phyloP scores from a whole-genome alignment of 2,113 vertebrate species.

The Poeciliopsis occidentalis region DNA sequence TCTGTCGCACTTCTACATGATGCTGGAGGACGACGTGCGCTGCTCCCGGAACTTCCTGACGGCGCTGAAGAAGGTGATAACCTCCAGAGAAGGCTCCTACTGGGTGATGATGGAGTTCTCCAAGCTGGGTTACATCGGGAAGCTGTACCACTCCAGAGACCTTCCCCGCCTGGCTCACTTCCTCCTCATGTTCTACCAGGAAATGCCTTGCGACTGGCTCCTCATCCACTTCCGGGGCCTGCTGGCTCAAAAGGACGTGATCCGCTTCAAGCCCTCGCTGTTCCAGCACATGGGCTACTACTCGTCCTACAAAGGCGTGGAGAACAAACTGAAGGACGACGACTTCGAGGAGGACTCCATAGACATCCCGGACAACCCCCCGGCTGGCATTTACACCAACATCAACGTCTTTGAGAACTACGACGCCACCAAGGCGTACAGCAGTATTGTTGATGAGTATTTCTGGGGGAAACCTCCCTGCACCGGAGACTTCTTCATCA shows the following conservation, averaged over 20 bases:
- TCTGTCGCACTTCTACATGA: constrained; percentile 97
- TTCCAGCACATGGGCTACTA: constrained; percentile 99
- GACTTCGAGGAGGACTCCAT: constrained; percentile 97
- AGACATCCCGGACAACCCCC: constrained; percentile 96
- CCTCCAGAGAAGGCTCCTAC: constrained; percentile 93
- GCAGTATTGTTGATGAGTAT: constrained; percentile 90
- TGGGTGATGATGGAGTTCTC: constrained; percentile 99
- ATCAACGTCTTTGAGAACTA: constrained; percentile 98
- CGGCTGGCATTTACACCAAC: constrained; percentile 90
- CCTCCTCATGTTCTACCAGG: constrained; percentile 99
- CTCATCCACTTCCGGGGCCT: constrained; percentile 94
- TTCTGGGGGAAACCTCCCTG: constrained; percentile 97
- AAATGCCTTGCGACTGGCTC: constrained; percentile 99
- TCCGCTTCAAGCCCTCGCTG: constrained; percentile 95
- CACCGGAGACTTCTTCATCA: constrained; percentile 89
- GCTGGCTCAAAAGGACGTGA: constrained; percentile 91
- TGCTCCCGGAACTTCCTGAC: constrained; percentile 97
- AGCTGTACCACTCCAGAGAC: constrained; percentile 88
- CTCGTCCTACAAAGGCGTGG: constrained; percentile 94
- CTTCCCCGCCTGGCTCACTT: constrained; percentile 94
- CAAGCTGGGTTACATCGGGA: constrained; percentile 98
- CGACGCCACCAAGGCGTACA: constrained; percentile 93
- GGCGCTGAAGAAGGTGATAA: constrained; percentile 94
- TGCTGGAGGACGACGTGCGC: constrained; percentile 96
- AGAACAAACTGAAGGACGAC: constrained; percentile 98